These are phyloP conservation scores for Phrynosoma platyrhinos DNA, from an alignment of 2,113 vertebrate species.

Conservation along the genomic window DNA sequence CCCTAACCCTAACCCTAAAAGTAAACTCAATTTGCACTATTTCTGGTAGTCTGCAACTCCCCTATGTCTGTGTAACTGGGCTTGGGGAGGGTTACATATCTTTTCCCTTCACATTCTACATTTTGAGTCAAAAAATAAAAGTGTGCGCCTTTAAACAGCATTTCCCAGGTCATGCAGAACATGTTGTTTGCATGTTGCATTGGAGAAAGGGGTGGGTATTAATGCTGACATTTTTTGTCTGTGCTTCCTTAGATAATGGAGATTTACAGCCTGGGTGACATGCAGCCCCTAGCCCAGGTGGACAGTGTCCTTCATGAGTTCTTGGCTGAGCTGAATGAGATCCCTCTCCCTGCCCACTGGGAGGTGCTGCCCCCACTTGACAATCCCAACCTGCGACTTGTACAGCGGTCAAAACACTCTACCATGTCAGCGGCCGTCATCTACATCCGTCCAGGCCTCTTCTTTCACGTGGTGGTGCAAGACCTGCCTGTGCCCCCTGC, in stretches of 20 bases:
- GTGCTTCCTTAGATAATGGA: conserved; percentile 73
- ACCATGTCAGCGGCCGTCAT: conserved; percentile 50
- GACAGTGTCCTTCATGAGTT: conserved; percentile 49
- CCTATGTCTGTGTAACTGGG: too few species aligned
- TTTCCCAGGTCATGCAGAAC: conserved; percentile 42
- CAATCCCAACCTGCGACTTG: conserved; percentile 37
- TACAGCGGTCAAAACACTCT: conserved; percentile 50
- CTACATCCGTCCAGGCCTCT: conserved; percentile 51
- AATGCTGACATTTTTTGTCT: background rate
- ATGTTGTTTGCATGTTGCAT: conserved; percentile 40
- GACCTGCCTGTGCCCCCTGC: conserved; percentile 45
- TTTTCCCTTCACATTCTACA: background rate
- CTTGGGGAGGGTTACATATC: too few species aligned
- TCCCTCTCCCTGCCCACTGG: conserved; percentile 61
- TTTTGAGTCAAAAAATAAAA: background rate
- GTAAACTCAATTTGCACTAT: too few species aligned
- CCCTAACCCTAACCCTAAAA: too few species aligned
- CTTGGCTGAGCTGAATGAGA: conserved; percentile 52
- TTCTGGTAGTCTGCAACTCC: too few species aligned
- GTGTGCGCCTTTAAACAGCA: background rate
- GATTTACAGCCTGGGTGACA: conserved; percentile 75
- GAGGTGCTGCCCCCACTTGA: conserved; percentile 33
- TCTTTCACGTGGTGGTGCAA: conserved; percentile 46
- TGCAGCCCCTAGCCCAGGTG: conserved; percentile 49
- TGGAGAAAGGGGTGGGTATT: background rate